Conservation (phyloP, 2,888 invertebrate genomes). For the Agrotis exclamationis region DNA sequence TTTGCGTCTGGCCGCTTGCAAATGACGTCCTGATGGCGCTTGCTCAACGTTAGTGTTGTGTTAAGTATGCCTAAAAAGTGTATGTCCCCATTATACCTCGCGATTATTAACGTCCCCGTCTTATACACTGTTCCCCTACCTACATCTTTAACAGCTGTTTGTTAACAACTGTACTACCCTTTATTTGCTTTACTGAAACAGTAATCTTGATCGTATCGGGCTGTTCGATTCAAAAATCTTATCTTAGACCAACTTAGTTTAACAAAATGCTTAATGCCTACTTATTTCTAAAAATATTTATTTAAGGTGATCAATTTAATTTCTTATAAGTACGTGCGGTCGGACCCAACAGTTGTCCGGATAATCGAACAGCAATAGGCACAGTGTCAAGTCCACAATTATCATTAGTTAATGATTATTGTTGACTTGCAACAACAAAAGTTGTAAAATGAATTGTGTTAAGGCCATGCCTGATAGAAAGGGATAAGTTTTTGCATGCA, state of each 20-base stretch:
- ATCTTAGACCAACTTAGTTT: neutral
- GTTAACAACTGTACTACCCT: neutral
- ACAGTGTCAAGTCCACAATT: constrained; percentile 53
- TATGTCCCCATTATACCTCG: too few relatives aligned
- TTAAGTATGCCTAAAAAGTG: too few relatives aligned
- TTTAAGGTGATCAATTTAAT: neutral
- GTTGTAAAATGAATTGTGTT: constrained; percentile 4
- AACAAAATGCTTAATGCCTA: too few relatives aligned
- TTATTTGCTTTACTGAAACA: neutral
- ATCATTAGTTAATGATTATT: constrained; percentile 20
- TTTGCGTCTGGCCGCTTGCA: too few relatives aligned
- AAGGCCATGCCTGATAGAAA: constrained; percentile 23
- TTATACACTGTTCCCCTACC: too few relatives aligned
- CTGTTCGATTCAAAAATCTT: neutral
- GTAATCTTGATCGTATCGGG: neutral
- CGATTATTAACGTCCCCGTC: too few relatives aligned
- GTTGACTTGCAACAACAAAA: constrained; percentile 29
- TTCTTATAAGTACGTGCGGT: neutral
- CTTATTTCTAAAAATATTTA: neutral
- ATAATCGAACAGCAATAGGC: neutral
- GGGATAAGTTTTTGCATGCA: neutral
- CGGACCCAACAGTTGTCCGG: neutral
- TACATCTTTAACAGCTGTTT: constrained; percentile 29
- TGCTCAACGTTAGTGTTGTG: too few relatives aligned
- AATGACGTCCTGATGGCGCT: too few relatives aligned